Percentiles rank a stretch among this genome's conserved stretches.
These are phyloP conservation scores for Philaenus spumarius DNA, from an alignment of 1,140 invertebrate species.

Conservation along the genomic window DNA sequence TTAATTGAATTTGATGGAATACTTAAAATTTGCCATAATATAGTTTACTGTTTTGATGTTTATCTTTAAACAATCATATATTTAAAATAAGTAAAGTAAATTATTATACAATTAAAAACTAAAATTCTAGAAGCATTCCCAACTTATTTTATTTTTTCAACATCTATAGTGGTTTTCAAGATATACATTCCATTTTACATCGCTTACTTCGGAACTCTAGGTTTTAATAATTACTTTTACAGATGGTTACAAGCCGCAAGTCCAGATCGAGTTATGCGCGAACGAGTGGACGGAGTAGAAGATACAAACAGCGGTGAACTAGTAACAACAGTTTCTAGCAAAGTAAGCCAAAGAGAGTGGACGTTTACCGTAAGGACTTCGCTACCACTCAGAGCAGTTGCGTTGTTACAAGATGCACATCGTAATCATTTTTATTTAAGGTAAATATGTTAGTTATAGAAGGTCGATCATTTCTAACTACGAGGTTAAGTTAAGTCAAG, in stretches of 20 bases:
- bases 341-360: conserved; percentile 59
- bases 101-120: neutral
- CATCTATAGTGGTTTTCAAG: neutral
- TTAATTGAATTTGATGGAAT: too few relatives aligned
- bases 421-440: conserved; percentile 62
- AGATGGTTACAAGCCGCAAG: conserved; percentile 50
- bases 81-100: too few relatives aligned
- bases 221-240: too few relatives aligned
- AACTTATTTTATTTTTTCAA: neutral
- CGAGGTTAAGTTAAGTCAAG: too few relatives aligned
- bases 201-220: too few relatives aligned
- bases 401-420: conserved; percentile 63
- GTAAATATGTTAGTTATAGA: too few relatives aligned
- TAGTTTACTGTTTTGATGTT: too few relatives aligned
- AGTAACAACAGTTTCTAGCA: conserved; percentile 55
- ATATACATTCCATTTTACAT: too few relatives aligned
- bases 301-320: conserved; percentile 53
- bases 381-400: conserved; percentile 49
- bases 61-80: too few relatives aligned
- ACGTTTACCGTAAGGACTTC: conserved; percentile 51
- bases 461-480: too few relatives aligned
- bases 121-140: neutral
- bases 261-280: conserved; percentile 50
- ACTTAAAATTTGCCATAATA: too few relatives aligned
- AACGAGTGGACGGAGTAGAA: conserved; percentile 51